phyloP scores from a whole-genome alignment of 2,888 invertebrate genomes.

The Homarus gammarus region DNA sequence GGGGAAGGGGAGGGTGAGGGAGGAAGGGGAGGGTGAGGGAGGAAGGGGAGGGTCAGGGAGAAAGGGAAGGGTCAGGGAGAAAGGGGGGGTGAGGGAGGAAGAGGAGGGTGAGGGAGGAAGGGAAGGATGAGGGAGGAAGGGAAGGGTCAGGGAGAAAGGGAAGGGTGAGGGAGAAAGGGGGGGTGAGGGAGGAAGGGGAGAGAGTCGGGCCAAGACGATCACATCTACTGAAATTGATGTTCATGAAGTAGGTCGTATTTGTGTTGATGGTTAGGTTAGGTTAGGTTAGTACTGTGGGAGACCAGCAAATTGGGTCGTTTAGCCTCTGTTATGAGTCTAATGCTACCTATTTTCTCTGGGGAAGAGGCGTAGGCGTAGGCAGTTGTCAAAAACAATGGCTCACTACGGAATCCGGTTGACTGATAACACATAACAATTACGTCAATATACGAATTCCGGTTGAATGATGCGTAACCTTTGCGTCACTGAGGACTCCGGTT shows the following conservation, averaged over 20 bases:
- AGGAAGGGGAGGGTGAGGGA: no score
- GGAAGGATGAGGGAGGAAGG: neutral
- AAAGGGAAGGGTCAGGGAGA: no score
- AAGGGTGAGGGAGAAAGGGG: neutral
- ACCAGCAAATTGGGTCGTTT: neutral
- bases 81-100: neutral
- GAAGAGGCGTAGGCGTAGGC: neutral
- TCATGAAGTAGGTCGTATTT: neutral
- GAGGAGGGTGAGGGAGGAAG: neutral
- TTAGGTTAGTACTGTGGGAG: neutral
- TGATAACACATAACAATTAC: no score
- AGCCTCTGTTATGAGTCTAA: neutral
- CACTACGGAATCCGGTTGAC: no score
- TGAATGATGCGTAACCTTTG: no score
- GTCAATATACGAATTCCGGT: no score
- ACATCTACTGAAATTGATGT: neutral
- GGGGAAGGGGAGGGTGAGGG: no score
- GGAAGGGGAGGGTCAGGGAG: no score
- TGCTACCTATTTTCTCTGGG: neutral
- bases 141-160: neutral
- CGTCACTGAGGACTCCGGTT: no score
- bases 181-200: constrained; percentile 3
- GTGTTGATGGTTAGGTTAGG: neutral
- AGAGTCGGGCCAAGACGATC: neutral
- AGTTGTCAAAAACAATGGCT: no score